A percentile compares a stretch with the other conserved stretches of the same genome.
Conservation (phyloP, 2,113 vertebrate species). For the Toxotes jaculatrix region DNA sequence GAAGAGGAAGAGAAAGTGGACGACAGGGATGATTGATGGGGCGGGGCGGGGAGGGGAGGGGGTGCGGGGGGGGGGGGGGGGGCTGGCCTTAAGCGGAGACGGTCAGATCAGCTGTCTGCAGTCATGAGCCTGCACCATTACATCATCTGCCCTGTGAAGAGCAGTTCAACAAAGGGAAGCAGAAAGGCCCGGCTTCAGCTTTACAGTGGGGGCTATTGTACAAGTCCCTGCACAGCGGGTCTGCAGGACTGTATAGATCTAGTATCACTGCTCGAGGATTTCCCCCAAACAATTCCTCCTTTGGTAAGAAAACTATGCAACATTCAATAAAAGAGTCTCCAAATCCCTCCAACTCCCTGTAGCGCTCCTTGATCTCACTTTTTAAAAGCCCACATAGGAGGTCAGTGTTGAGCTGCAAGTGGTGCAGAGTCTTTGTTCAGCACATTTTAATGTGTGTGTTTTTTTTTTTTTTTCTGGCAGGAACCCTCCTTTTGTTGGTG, state of each 20-base stretch:
- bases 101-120: slow-evolving; percentile 73
- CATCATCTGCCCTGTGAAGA: slow-evolving; percentile 57
- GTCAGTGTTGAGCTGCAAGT: not conserved
- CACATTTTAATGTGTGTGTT: not conserved
- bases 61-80: not conserved
- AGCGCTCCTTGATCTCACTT: slow-evolving; percentile 11
- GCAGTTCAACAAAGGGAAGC: slow-evolving; percentile 51
- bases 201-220: slow-evolving; percentile 57
- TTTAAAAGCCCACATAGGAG: slow-evolving; percentile 8
- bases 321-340: not conserved
- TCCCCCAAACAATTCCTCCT: slow-evolving; percentile 39
- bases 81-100: slow-evolving; percentile 50
- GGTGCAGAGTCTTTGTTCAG: slow-evolving; percentile 14
- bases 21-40: slow-evolving; percentile 52
- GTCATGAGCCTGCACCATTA: slow-evolving; percentile 69
- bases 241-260: slow-evolving; percentile 17
- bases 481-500: not conserved
- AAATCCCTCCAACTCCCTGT: not conserved
- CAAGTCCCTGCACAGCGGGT: not conserved
- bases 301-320: slow-evolving; percentile 25
- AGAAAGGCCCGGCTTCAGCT: not conserved
- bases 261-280: not conserved
- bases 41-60: slow-evolving; percentile 14
- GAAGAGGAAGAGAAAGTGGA: slow-evolving; percentile 24
- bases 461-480: not conserved